Base-by-base conservation (phyloP, 1,140 invertebrate genomes). In the Aphelinus certus region DNA sequence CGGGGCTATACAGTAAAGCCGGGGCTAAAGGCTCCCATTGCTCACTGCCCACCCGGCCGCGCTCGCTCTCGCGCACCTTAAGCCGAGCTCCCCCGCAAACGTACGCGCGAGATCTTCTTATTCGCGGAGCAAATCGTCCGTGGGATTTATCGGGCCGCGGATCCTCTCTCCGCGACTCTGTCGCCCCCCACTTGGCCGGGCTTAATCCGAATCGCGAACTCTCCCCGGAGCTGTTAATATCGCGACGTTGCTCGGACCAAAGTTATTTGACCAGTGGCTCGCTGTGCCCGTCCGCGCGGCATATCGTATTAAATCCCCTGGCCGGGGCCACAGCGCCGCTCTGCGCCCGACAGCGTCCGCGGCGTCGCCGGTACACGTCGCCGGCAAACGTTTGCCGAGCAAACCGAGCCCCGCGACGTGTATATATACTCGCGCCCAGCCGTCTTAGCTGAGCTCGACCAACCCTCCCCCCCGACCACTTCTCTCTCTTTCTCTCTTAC, bases 371-470 rank as follows among this genome's bases (percentile, higher is more conserved):
- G 26, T 26, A 26, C 26, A 86, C 87, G 85, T 88, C 87, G 87
- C 86, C 83, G 84, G 84, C 87, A 87, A 88, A 88, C 87, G 87
- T 88, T 88, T 88, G 83, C 86, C 85, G 83, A 82, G 82, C 85
- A 88, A 88, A 88, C 86, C 26, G 87, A 87, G 86, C 86, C 86
- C 83, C 77, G 83, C 83, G 0, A 26, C 26, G 26, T 26, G 26
- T 26, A 26, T 26, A 26, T 26, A 26, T 26, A 26, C 26, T 26
- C 26, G 26, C 26, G 26, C 26, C 26, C 26, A 26, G 26, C 26
- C 26, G 26, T 26, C 26, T 26, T 26, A 26, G 26, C 26, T 26
- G 26, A 26, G 26, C 26, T 26, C 26, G 26, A 26, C 26, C 26
- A 26, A 26, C 26, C 26, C 26, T 26, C 26, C 26, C 26, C 26